Conservation (phyloP, 2,888 invertebrate species). For the Mystacides longicornis region DNA sequence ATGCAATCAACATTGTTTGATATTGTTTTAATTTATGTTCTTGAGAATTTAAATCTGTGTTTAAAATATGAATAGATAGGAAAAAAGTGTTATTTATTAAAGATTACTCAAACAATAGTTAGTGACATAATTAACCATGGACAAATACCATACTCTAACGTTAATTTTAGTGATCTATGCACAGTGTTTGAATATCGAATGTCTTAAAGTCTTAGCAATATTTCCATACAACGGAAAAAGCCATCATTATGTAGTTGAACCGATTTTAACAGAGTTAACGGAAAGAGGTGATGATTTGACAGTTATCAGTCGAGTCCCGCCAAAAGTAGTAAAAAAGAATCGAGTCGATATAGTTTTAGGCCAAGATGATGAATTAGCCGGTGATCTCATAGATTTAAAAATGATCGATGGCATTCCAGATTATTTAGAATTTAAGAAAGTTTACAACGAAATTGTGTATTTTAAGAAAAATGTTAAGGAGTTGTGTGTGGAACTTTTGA, state of each 20-base stretch:
- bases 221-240: conserved; percentile 46
- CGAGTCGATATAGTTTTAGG: conserved; percentile 49
- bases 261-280: conserved; percentile 44
- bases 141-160: too few relatives aligned
- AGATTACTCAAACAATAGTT: too few relatives aligned
- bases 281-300: conserved; percentile 49
- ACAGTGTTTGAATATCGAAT: neutral
- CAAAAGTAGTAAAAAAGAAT: conserved; percentile 41
- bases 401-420: conserved; percentile 20
- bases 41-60: too few relatives aligned
- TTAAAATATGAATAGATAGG: too few relatives aligned
- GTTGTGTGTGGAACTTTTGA: conserved; percentile 45
- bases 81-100: too few relatives aligned
- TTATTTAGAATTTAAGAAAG: conserved; percentile 28
- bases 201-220: conserved; percentile 42
- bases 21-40: too few relatives aligned
- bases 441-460: conserved; percentile 37
- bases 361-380: conserved; percentile 24
- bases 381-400: conserved; percentile 46
- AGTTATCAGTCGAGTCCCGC: conserved; percentile 47
- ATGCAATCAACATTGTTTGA: too few relatives aligned
- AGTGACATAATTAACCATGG: too few relatives aligned
- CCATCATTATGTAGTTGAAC: conserved; percentile 47
- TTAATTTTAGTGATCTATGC: too few relatives aligned
- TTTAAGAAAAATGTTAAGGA: conserved; percentile 36